Conservation (phyloP, 2,888 invertebrate genomes). For the Hymenopus coronatus region DNA sequence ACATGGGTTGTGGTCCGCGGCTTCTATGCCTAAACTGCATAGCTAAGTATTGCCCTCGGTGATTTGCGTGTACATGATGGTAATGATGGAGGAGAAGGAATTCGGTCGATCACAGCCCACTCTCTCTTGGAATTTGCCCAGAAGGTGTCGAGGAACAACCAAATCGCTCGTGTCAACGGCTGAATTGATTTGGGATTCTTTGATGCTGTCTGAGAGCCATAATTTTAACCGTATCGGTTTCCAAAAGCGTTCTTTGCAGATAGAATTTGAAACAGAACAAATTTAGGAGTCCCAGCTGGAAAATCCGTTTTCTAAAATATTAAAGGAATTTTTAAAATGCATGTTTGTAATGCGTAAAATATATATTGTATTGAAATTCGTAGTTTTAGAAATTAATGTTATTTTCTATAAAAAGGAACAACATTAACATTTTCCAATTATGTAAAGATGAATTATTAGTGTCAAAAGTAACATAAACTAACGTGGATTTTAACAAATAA, state of each 20-base stretch:
- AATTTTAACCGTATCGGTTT: neutral
- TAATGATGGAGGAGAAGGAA: neutral
- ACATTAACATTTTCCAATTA: too few relatives aligned
- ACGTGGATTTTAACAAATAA: too few relatives aligned
- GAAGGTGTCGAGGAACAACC: neutral
- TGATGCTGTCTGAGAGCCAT: neutral
- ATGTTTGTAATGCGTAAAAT: too few relatives aligned
- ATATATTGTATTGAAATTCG: too few relatives aligned
- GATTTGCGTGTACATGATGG: neutral
- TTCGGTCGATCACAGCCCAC: neutral
- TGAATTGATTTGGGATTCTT: neutral
- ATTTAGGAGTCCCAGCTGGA: neutral
- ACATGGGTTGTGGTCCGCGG: neutral
- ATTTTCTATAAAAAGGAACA: too few relatives aligned
- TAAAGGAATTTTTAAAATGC: too few relatives aligned
- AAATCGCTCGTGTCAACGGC: neutral
- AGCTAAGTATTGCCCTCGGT: neutral
- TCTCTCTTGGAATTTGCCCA: neutral
- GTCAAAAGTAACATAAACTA: too few relatives aligned
- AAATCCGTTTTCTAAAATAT: too few relatives aligned
- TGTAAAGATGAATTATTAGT: too few relatives aligned
- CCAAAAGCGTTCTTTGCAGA: neutral
- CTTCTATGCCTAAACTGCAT: neutral
- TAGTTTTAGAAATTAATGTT: too few relatives aligned
- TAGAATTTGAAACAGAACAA: neutral